phyloP scores from a whole-genome alignment of 2,888 invertebrate species.

The Trachelus tabidus region DNA sequence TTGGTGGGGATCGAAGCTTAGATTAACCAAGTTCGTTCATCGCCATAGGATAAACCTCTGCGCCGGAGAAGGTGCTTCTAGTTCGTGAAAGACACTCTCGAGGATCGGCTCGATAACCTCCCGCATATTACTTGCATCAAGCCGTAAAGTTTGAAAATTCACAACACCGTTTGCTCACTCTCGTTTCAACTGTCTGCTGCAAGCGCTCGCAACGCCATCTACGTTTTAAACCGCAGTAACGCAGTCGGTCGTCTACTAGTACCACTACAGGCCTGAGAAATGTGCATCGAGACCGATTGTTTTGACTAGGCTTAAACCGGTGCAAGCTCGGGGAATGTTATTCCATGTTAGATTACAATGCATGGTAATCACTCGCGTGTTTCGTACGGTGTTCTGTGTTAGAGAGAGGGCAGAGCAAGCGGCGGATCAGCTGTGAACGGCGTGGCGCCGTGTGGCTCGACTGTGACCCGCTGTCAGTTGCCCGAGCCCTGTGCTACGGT shows the following conservation, averaged over 20 bases:
- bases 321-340: neutral
- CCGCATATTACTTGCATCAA: neutral
- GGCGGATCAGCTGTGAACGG: slow-evolving; percentile 58
- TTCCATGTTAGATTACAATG: neutral
- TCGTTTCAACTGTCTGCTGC: neutral
- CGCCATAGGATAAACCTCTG: neutral
- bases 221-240: neutral
- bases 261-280: neutral
- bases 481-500: slow-evolving; percentile 66
- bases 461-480: slow-evolving; percentile 65
- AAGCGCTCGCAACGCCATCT: neutral
- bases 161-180: neutral
- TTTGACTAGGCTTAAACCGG: neutral
- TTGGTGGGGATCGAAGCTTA: neutral
- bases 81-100: neutral
- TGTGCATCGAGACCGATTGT: neutral
- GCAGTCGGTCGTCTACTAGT: neutral
- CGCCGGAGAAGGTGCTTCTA: neutral
- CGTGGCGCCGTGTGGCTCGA: slow-evolving; percentile 55
- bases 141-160: neutral
- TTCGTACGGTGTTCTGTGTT: slow-evolving; percentile 5
- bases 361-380: neutral
- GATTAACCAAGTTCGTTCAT: neutral
- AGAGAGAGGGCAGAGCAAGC: slow-evolving; percentile 37
- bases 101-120: neutral